phyloP scores from a whole-genome alignment of 2,888 invertebrate genomes.

The Pediacus dermestoides region DNA sequence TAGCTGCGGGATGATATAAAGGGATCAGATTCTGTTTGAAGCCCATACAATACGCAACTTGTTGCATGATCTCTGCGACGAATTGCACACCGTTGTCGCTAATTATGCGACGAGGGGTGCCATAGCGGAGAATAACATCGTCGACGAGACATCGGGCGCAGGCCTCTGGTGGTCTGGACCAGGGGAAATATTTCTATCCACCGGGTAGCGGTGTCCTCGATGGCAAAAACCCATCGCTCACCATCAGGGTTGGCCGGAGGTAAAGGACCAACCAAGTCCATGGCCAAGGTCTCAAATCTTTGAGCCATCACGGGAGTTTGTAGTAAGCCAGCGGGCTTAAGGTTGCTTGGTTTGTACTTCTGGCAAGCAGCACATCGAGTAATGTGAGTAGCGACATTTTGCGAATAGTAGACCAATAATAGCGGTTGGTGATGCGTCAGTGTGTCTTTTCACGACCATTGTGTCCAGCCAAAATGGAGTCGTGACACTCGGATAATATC shows the following conservation, averaged over 20 bases:
- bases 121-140: conserved; percentile 36
- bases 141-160: conserved; percentile 27
- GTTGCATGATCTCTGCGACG: too few relatives aligned
- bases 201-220: too few relatives aligned
- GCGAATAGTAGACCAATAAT: conserved; percentile 32
- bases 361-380: conserved; percentile 25
- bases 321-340: conserved; percentile 22
- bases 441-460: conserved; percentile 31
- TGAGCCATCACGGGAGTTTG: conserved; percentile 18
- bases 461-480: conserved; percentile 27
- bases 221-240: conserved; percentile 27
- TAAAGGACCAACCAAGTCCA: conserved; percentile 25
- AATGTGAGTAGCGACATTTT: conserved; percentile 20
- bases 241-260: conserved; percentile 13
- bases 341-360: conserved; percentile 22
- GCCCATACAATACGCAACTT: conserved; percentile 30
- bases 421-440: conserved; percentile 19
- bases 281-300: conserved; percentile 22
- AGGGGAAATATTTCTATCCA: conserved; percentile 30
- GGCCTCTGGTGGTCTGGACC: conserved; percentile 20
- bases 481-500: conserved; percentile 10
- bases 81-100: too few relatives aligned
- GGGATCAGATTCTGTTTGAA: conserved; percentile 33
- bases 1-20: too few relatives aligned
- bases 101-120: conserved; percentile 35